Conservation (phyloP, 2,113 vertebrate genomes). For the Petromus typicus region DNA sequence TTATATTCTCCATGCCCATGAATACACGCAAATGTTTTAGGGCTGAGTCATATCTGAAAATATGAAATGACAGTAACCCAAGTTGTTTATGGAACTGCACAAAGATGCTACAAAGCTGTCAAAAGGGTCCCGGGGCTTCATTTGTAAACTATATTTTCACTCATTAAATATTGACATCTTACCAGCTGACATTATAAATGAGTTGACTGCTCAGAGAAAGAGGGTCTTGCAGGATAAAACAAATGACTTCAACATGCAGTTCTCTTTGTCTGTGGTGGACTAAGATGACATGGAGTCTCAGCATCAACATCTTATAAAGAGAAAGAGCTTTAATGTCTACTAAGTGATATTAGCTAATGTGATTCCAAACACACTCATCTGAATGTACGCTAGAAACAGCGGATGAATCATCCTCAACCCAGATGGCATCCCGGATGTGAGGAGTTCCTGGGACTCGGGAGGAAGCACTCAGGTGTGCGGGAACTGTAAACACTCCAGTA, state of each 20-base stretch:
- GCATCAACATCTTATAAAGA: not conserved
- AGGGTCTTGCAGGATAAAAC: not conserved
- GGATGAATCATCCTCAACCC: not conserved
- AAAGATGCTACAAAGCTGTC: not conserved
- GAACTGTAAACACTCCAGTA: not conserved
- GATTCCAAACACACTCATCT: not conserved
- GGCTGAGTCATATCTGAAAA: not conserved
- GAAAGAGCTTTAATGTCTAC: not conserved
- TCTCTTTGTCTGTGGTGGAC: not conserved
- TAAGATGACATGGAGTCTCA: not conserved
- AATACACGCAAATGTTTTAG: not conserved
- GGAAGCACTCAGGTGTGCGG: slow-evolving; percentile 11
- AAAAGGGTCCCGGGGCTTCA: not conserved
- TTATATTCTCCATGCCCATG: not conserved
- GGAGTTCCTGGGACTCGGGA: not conserved
- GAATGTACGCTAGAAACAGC: not conserved
- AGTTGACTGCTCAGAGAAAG: not conserved
- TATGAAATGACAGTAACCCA: not conserved
- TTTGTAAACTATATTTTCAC: slow-evolving; percentile 52
- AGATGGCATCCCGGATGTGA: not conserved
- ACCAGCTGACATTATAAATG: not conserved
- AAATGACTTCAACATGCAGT: not conserved
- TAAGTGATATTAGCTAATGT: not conserved
- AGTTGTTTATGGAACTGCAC: not conserved
- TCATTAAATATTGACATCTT: slow-evolving; percentile 35